These are phyloP conservation scores for Prunella himalayana DNA, from an alignment of 2,113 vertebrate species.

Conservation along the genomic window DNA sequence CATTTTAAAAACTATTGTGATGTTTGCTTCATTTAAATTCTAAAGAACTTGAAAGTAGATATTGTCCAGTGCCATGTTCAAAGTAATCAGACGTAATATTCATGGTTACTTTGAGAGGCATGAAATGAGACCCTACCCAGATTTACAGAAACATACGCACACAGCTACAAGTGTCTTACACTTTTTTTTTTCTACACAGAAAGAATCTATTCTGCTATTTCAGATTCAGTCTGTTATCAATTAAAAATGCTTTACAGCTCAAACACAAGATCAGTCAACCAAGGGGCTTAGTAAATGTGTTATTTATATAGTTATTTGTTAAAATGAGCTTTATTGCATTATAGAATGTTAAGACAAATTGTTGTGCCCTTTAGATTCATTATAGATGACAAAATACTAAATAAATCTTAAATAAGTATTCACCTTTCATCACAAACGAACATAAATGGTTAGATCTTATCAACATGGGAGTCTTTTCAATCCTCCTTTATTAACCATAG, in stretches of 20 bases:
- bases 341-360: constrained; percentile 62
- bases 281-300: constrained; percentile 12
- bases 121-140: not conserved
- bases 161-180: not conserved
- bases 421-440: constrained; percentile 46
- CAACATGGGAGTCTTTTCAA: constrained; percentile 29
- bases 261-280: constrained; percentile 36
- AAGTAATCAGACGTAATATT: not conserved
- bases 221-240: constrained; percentile 19
- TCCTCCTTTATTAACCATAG: constrained; percentile 26
- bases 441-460: constrained; percentile 42
- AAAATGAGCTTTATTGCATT: constrained; percentile 38
- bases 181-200: not conserved
- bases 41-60: not conserved
- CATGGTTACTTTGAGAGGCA: not conserved
- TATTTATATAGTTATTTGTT: constrained; percentile 60
- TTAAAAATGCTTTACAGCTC: constrained; percentile 48
- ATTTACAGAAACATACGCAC: not conserved
- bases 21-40: not conserved
- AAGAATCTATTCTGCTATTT: constrained; percentile 5
- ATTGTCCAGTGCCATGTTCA: not conserved
- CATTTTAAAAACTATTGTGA: not conserved
- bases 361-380: constrained; percentile 62
- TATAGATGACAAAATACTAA: constrained; percentile 53
- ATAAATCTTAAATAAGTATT: constrained; percentile 60